Evolutionary conservation across 2,888 invertebrate genomes (phyloP), one percentile per base, ranked within the genome.

Genomic region (Microctonus brassicae): DNA sequence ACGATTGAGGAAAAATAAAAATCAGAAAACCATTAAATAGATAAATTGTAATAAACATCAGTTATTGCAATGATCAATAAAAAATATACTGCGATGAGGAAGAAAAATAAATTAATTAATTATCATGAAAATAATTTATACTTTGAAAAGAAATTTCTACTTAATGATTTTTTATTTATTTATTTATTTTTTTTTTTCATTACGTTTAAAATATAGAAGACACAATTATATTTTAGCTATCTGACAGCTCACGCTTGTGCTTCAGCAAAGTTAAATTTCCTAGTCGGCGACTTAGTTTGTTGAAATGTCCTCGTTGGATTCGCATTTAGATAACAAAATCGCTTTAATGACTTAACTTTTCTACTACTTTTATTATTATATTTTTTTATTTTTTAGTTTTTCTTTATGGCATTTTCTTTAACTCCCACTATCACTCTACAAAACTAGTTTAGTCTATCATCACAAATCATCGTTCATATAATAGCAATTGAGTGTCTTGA

Each of bases 321-420:
- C 79, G 76, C 80, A 82, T 83, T 82, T 79, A 82, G 82, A 83
- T 82, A 75, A 77, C 52, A 74, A 73, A 72, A 53, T 63, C 73
- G 72, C 58, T 72, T 71, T 77, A 83, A 80, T 79, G 79, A 75
- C 74, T 70, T 65, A 79, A 80, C 76, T 80, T 81, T 76, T 70
- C 26, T 11, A 24, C 55, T 71, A 71, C 71, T 75, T 69, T 76
- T 79, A 47, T 39, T 39, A 5, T n/a, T 39, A 47, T 17, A 47
- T 4, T 17, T 39, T 75, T 66, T 53, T 67, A 71, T 68, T 70
- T 61, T 26, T 10, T 55, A 20, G 13, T 33, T 24, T 17, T 47
- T 47, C 17, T 47, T 17, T 47, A 6, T 47, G 1, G 0, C 5
- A 9, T 1, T 17, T 39, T 39, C 7, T 17, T n/a, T 7, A 17